A percentile compares a stretch with the other conserved stretches of the same genome.
These are phyloP conservation scores for Oreortyx pictus DNA, from an alignment of 2,797 vertebrate genomes.

Conservation along the genomic window DNA sequence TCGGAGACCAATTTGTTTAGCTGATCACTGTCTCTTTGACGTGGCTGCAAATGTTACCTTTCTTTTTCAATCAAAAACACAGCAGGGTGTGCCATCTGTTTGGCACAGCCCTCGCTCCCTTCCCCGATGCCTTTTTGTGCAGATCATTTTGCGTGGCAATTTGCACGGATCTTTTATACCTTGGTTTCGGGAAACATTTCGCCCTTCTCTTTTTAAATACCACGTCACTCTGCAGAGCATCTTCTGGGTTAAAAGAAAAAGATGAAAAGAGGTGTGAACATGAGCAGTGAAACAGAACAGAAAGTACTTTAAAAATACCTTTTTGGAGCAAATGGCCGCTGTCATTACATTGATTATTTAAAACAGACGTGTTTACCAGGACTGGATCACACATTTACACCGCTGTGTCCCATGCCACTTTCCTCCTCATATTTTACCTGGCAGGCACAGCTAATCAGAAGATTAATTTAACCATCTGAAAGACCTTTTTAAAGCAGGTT, in stretches of 20 bases:
- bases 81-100: constrained; percentile 95
- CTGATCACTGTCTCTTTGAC: constrained; percentile 91
- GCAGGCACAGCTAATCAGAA: constrained; percentile 71
- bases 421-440: constrained; percentile 73
- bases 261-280: background rate
- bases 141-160: constrained; percentile 87
- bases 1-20: constrained; percentile 93
- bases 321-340: constrained; percentile 73
- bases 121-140: constrained; percentile 86
- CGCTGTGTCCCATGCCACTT: constrained; percentile 45
- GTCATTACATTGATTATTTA: constrained; percentile 78
- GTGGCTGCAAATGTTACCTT: constrained; percentile 95
- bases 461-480: constrained; percentile 65
- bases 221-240: constrained; percentile 39
- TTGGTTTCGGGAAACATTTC: constrained; percentile 81
- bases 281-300: constrained; percentile 47
- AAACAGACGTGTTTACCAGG: constrained; percentile 78
- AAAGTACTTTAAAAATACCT: constrained; percentile 63
- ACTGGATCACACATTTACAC: constrained; percentile 48
- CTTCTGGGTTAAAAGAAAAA: constrained; percentile 35
- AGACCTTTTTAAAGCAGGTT: constrained; percentile 73
- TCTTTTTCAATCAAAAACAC: constrained; percentile 94
- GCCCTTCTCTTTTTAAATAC: constrained; percentile 65
- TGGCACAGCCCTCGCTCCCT: constrained; percentile 84
- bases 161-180: constrained; percentile 81